Base-by-base conservation (phyloP, 2,797 vertebrate species). In the Chelidonichthys spinosus region DNA sequence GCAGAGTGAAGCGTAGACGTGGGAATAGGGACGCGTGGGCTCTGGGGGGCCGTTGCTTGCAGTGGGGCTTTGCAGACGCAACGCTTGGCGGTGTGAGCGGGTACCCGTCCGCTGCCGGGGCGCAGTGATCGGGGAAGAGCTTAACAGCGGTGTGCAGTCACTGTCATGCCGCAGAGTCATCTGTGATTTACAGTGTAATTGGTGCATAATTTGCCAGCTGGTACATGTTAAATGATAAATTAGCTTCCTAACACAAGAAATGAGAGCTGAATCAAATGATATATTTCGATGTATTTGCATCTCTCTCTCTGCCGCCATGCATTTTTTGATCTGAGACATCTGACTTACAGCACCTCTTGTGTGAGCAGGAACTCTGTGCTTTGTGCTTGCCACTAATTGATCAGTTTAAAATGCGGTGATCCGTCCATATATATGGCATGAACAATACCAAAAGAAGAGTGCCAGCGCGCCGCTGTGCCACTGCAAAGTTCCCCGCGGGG, bases 201-300 rank as follows among this genome's bases (percentile, higher is more conserved):
- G 85, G 78, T 87, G 84, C 86, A 84, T 93, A 88, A 94, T 93
- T 90, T 91, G 82, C 92, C 93, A 94, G 89, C 90, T 93, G 91
- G 61, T 88, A 75, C 74, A 79, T 74, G 87, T 87, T 90, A 88
- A 77, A 89, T 84, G 82, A 92, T 86, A 74, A 92, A 90, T 92
- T 90, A 82, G 76, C 69, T 83, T 89, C 86, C 72, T 40, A 69
- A 66, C 66, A 74, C 73, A 64, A 87, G 78, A 78, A 86, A 85
- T 86, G 69, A 79, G 67, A 87, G 76, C 15, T 53, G 85, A 76
- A 68, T 72, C 54, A 74, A 66, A 82, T 74, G 5, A 63, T 58
- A 33, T 43, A 84, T 80, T 56, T 69, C 53, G 56, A 39, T 32
- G 46, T 7, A 35, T 63, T 1, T 13, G 13, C 55, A 39, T 71